Evolutionary conservation across 1,140 invertebrate genomes (phyloP).

Genomic region (Pinna nobilis): DNA sequence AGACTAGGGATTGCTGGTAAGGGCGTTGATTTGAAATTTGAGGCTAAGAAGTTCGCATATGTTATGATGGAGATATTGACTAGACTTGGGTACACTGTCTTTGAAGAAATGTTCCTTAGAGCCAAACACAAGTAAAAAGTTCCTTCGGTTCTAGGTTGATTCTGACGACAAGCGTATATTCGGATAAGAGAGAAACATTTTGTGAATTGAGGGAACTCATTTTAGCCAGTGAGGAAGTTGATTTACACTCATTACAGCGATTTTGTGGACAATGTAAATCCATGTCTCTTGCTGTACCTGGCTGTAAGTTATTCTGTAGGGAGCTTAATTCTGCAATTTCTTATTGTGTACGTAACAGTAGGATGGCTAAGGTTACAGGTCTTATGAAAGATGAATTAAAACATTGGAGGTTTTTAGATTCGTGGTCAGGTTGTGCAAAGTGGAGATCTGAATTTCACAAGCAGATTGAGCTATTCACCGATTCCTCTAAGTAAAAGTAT

Average conservation of each 20-base stretch:
- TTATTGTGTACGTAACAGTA: not conserved
- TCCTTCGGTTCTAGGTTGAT: not conserved
- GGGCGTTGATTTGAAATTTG: not conserved
- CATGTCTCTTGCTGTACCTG: constrained; percentile 28
- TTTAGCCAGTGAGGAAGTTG: not conserved
- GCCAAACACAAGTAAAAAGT: not conserved
- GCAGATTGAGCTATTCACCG: not conserved
- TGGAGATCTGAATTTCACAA: constrained; percentile 17
- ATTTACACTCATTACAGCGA: constrained; percentile 16
- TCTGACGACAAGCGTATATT: constrained; percentile 1
- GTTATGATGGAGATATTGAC: constrained; percentile 3
- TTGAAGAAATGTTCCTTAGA: not conserved
- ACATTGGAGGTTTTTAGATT: constrained; percentile 9
- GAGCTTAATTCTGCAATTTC: constrained; percentile 24
- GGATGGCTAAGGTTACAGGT: not conserved
- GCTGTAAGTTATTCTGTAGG: constrained; percentile 25
- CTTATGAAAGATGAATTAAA: not conserved
- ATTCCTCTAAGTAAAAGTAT: constrained; percentile 18
- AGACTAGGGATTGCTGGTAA: constrained; percentile 20
- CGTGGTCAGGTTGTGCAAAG: not conserved
- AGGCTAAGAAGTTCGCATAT: not conserved
- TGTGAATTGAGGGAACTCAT: constrained; percentile 17
- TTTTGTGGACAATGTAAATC: constrained; percentile 30
- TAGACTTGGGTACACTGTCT: constrained; percentile 4
- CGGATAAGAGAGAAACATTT: constrained; percentile 24